A percentile compares a stretch with the other conserved stretches of the same genome.
These are phyloP conservation scores for Capreolus pygargus DNA, from an alignment of 2,113 vertebrate genomes.

Conservation along the genomic window DNA sequence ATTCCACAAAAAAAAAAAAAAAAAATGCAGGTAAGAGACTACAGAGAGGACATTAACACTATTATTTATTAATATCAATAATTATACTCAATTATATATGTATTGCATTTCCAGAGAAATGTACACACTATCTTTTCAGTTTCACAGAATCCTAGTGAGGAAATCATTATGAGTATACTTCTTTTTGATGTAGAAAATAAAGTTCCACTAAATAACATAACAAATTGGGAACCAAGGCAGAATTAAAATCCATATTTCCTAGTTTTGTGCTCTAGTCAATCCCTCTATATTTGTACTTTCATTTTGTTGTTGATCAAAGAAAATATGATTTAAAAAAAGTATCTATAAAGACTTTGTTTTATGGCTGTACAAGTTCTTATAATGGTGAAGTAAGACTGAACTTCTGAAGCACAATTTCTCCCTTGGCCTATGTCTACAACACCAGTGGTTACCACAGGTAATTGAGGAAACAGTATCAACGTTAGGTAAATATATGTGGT, in stretches of 20 bases:
- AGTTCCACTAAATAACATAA: neutral
- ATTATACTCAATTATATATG: neutral
- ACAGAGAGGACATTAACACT: neutral
- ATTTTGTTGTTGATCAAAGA: neutral
- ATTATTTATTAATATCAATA: neutral
- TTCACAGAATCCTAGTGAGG: neutral
- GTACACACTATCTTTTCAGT: neutral
- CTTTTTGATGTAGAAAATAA: neutral
- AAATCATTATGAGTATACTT: neutral
- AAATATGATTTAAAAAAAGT: neutral
- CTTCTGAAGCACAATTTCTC: neutral
- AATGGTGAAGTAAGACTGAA: neutral
- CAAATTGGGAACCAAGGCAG: neutral
- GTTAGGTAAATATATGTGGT: neutral
- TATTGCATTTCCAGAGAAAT: neutral
- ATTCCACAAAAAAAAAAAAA: too few species aligned
- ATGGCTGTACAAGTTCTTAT: neutral
- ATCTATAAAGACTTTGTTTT: neutral
- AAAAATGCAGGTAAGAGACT: neutral
- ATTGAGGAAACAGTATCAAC: neutral
- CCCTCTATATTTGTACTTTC: neutral
- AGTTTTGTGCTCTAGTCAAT: neutral
- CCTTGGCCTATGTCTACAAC: neutral
- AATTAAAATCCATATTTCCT: neutral
- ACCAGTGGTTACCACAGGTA: neutral